phyloP scores from a whole-genome alignment of 2,888 invertebrate genomes.

The Oligia latruncula region DNA sequence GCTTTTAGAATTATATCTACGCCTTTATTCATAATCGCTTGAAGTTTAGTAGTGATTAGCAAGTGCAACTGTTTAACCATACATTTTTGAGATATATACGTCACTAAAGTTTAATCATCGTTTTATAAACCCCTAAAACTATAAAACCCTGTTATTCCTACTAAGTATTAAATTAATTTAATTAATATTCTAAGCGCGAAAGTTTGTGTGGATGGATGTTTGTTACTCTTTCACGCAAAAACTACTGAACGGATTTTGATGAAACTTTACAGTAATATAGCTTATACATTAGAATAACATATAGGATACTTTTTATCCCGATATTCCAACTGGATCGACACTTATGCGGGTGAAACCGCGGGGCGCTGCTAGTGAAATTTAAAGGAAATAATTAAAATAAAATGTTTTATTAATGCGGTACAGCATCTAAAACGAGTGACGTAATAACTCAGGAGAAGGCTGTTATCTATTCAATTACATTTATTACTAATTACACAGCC shows the following conservation, averaged over 20 bases:
- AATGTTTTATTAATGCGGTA: conserved; percentile 29
- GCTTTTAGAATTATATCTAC: too few species aligned
- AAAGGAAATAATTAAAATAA: conserved; percentile 14
- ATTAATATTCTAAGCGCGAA: neutral
- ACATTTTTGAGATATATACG: too few species aligned
- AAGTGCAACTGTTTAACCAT: too few species aligned
- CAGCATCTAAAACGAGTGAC: conserved; percentile 20
- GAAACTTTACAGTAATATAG: neutral
- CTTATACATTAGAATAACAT: too few species aligned
- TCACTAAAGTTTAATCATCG: too few species aligned
- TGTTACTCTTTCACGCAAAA: neutral
- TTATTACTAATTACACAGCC: conserved; percentile 69
- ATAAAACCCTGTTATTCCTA: neutral
- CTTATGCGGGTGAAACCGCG: neutral
- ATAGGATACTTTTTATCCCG: neutral
- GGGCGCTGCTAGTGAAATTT: neutral
- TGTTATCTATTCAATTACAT: conserved; percentile 76
- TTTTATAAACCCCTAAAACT: too few species aligned
- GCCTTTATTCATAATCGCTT: too few species aligned
- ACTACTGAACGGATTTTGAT: neutral
- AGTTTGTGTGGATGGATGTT: neutral
- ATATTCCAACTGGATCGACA: neutral
- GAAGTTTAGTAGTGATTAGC: too few species aligned
- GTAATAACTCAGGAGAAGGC: conserved; percentile 43
- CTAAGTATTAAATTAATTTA: too few species aligned